phyloP scores from a whole-genome alignment of 1,140 invertebrate species.

The Euglossa dilemma region DNA sequence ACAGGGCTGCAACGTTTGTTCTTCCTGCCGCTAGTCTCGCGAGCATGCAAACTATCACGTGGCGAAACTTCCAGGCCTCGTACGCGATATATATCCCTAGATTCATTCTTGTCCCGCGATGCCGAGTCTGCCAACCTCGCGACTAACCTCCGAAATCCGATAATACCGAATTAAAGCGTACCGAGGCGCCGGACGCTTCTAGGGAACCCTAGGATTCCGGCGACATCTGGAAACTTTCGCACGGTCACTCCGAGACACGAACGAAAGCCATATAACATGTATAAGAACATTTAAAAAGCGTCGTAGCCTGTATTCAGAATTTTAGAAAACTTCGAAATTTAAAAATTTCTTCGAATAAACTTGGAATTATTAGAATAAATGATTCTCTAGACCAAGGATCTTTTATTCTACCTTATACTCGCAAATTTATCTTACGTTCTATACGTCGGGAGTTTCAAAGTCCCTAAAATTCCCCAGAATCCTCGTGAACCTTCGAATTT shows the following conservation, averaged over 20 bases:
- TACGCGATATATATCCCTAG: neutral
- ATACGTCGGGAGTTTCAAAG: too few species aligned
- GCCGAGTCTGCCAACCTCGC: too few species aligned
- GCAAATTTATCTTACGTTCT: too few species aligned
- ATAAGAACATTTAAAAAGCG: neutral
- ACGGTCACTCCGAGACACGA: too few species aligned
- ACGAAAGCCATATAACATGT: too few species aligned
- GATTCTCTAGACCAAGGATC: too few species aligned
- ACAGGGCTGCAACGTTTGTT: constrained; percentile 7
- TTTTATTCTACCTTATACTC: too few species aligned
- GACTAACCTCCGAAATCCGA: too few species aligned
- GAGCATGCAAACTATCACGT: constrained; percentile 16
- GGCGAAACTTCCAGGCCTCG: neutral
- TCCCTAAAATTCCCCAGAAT: too few species aligned
- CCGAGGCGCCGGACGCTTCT: neutral
- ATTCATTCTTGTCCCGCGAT: neutral
- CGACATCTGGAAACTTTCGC: too few species aligned
- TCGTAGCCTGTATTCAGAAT: neutral
- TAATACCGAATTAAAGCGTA: neutral
- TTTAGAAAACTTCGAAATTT: neutral
- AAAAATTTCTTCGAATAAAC: neutral
- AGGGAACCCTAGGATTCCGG: neutral
- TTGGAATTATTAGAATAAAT: neutral
- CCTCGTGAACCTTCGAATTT: too few species aligned
- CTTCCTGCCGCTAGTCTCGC: neutral